These are phyloP conservation scores for Cebidichthys violaceus DNA, from an alignment of 2,113 vertebrate species.

Conservation along the genomic window DNA sequence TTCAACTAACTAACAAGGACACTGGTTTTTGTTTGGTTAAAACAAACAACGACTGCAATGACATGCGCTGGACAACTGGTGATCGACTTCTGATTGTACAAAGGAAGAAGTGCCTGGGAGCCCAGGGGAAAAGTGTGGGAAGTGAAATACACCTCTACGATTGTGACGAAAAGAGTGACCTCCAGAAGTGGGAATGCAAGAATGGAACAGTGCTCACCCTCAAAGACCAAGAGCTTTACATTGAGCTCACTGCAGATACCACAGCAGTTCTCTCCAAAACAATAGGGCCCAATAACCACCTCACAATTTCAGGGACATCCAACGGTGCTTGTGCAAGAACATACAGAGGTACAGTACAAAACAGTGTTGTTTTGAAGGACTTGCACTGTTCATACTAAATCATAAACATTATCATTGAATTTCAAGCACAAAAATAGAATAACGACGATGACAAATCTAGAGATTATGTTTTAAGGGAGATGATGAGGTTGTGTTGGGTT, in stretches of 20 bases:
- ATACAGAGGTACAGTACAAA: slow-evolving; percentile 86
- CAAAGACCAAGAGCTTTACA: slow-evolving; percentile 84
- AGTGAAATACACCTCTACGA: slow-evolving; percentile 83
- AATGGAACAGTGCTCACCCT: slow-evolving; percentile 87
- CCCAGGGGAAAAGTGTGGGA: slow-evolving; percentile 84
- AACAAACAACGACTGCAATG: not conserved
- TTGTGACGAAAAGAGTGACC: slow-evolving; percentile 84
- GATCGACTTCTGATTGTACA: slow-evolving; percentile 82
- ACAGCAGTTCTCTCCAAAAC: slow-evolving; percentile 85
- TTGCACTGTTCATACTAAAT: not conserved
- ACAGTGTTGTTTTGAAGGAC: not conserved
- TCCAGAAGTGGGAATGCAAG: slow-evolving; percentile 93
- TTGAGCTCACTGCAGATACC: slow-evolving; percentile 85
- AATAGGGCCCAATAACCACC: slow-evolving; percentile 85
- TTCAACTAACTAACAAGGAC: slow-evolving; percentile 36
- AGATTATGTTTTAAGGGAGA: not conserved
- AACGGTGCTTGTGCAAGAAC: slow-evolving; percentile 87
- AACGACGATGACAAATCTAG: not conserved
- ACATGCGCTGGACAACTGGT: slow-evolving; percentile 87
- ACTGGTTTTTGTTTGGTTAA: slow-evolving; percentile 48
- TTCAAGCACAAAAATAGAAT: not conserved
- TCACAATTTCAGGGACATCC: slow-evolving; percentile 86
- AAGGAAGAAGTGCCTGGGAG: slow-evolving; percentile 86
- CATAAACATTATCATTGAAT: not conserved
- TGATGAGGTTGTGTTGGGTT: not conserved